Conservation (phyloP, 2,113 vertebrate genomes). For the Ammospiza caudacuta region DNA sequence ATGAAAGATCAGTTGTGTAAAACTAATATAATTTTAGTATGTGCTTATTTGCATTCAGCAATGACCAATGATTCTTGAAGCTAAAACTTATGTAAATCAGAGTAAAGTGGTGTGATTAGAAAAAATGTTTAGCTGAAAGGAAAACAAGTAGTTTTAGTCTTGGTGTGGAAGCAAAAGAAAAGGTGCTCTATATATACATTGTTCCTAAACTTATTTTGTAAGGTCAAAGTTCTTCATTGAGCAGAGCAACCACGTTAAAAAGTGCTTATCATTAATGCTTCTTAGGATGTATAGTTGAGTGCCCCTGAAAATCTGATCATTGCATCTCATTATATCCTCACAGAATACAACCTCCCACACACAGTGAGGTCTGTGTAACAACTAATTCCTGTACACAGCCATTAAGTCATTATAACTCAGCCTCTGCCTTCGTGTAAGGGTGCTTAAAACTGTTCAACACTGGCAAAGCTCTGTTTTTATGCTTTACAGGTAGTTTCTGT, state of each 20-base stretch:
- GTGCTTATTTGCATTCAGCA: slow-evolving; percentile 70
- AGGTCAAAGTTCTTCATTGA: neutral
- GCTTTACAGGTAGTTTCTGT: neutral
- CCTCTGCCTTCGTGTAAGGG: neutral
- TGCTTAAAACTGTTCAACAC: neutral
- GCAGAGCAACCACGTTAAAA: neutral
- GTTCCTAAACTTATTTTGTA: neutral
- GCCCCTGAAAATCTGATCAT: neutral
- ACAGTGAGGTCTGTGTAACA: neutral
- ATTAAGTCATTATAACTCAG: neutral
- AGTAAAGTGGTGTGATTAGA: slow-evolving; percentile 49
- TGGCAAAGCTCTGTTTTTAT: neutral
- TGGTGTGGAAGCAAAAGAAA: neutral
- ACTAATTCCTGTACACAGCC: neutral
- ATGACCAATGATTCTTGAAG: slow-evolving; percentile 67
- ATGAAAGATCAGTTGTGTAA: slow-evolving; percentile 74
- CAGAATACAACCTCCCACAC: neutral
- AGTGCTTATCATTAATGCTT: neutral
- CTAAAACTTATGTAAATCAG: slow-evolving; percentile 60
- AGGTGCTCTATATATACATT: neutral
- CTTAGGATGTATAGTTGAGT: neutral
- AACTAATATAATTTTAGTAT: slow-evolving; percentile 71
- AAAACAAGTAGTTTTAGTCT: slow-evolving; percentile 31
- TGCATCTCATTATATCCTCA: neutral
- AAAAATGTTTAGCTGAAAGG: slow-evolving; percentile 42